Conservation (phyloP, 2,113 vertebrate species). For the Suncus etruscus region DNA sequence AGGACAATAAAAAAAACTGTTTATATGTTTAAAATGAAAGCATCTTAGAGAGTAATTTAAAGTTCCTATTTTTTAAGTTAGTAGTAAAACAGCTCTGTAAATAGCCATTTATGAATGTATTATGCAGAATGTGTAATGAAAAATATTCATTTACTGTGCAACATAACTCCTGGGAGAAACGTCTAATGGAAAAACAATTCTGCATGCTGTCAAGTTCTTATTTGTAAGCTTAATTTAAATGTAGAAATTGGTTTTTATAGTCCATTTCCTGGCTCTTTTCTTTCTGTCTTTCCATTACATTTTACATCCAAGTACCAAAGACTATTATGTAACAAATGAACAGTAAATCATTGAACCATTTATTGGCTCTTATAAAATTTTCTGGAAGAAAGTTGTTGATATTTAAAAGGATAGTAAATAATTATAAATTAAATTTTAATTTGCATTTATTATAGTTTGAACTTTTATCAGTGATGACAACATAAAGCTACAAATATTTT, state of each 20-base stretch:
- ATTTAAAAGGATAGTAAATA: conserved; percentile 74
- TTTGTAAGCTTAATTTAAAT: conserved; percentile 82
- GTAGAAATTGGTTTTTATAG: conserved; percentile 78
- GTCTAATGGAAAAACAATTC: conserved; percentile 77
- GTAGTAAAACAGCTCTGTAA: conserved; percentile 67
- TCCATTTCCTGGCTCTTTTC: conserved; percentile 73
- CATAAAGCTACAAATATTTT: conserved; percentile 33
- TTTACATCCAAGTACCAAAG: conserved; percentile 68
- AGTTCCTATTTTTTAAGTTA: conserved; percentile 61
- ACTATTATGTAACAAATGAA: conserved; percentile 75
- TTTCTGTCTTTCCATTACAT: conserved; percentile 77
- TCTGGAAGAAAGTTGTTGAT: conserved; percentile 59
- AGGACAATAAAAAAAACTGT: conserved; percentile 4
- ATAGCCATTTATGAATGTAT: conserved; percentile 71
- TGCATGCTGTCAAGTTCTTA: conserved; percentile 76
- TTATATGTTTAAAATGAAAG: conserved; percentile 72
- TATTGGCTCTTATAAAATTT: conserved; percentile 78
- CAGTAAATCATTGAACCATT: conserved; percentile 78
- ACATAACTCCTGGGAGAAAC: conserved; percentile 70
- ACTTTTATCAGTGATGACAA: conserved; percentile 64
- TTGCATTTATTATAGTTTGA: conserved; percentile 76
- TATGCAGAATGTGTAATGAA: conserved; percentile 58
- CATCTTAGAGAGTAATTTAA: conserved; percentile 49
- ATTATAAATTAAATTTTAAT: conserved; percentile 80
- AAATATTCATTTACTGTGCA: conserved; percentile 74